Conservation (phyloP, 2,888 invertebrate species). For the Unio delphinus region DNA sequence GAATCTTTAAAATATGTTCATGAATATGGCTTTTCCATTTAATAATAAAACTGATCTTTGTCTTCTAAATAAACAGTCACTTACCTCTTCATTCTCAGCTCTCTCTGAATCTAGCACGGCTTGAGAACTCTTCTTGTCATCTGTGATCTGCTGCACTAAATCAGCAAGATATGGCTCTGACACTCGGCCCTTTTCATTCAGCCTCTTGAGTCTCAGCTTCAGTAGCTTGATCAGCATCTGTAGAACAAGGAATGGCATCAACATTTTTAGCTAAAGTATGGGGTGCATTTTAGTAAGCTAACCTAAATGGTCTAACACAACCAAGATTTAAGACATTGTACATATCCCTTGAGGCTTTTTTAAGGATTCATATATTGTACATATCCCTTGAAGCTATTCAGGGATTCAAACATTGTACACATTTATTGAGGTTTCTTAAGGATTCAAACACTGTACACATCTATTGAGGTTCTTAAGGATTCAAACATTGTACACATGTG, state of each 20-base stretch:
- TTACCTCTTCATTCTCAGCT: slow-evolving; percentile 53
- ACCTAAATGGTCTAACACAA: no score
- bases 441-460: no score
- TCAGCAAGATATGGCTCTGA: slow-evolving; percentile 44
- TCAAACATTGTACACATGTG: no score
- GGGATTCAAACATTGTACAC: no score
- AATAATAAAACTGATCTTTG: neutral
- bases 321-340: no score
- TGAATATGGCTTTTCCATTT: neutral
- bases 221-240: slow-evolving; percentile 52
- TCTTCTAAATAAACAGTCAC: neutral
- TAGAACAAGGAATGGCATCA: slow-evolving; percentile 1
- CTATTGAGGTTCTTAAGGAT: no score
- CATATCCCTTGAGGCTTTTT: no score
- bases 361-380: no score
- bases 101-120: slow-evolving; percentile 51
- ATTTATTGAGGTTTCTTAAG: no score
- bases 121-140: slow-evolving; percentile 44
- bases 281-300: no score
- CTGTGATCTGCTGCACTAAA: slow-evolving; percentile 51
- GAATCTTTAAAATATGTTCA: neutral
- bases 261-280: no score
- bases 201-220: slow-evolving; percentile 46
- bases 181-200: slow-evolving; percentile 44
- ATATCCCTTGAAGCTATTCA: no score